Conservation (phyloP, 2,888 invertebrate genomes). For the Pandemis cinnamomeana region DNA sequence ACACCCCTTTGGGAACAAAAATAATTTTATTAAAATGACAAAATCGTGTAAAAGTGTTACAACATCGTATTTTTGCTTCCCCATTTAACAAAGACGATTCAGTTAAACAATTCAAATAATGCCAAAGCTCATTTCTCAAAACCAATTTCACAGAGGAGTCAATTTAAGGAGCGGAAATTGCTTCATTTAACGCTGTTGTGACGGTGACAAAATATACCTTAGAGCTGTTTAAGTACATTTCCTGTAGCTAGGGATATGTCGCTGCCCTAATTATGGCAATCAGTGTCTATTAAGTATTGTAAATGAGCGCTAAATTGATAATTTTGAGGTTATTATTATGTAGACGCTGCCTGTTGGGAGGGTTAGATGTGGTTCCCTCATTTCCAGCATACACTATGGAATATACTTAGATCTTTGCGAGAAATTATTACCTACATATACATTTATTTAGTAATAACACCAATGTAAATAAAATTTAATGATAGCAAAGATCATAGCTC, state of each 20-base stretch:
- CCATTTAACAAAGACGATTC: slow-evolving; percentile 48
- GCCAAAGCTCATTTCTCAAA: slow-evolving; percentile 60
- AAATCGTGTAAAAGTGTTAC: slow-evolving; percentile 24
- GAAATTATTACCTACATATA: no score
- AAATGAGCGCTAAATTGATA: slow-evolving; percentile 42
- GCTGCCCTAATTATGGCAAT: slow-evolving; percentile 39
- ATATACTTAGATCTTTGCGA: not conserved
- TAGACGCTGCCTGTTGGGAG: slow-evolving; percentile 5
- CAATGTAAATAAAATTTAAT: no score
- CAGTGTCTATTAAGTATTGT: slow-evolving; percentile 42
- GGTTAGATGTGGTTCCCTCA: not conserved
- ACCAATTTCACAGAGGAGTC: slow-evolving; percentile 63
- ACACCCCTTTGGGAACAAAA: not conserved
- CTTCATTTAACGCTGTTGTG: slow-evolving; percentile 64
- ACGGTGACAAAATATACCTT: slow-evolving; percentile 60
- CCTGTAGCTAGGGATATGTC: slow-evolving; percentile 40
- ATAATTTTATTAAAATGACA: slow-evolving; percentile 10
- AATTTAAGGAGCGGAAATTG: slow-evolving; percentile 71
- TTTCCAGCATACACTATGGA: not conserved
- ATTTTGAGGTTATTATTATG: slow-evolving; percentile 34
- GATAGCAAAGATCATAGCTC: no score
- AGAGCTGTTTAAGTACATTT: slow-evolving; percentile 52
- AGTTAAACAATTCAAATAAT: slow-evolving; percentile 61
- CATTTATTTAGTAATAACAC: no score
- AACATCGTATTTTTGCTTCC: slow-evolving; percentile 51